phyloP scores from a whole-genome alignment of 2,113 vertebrate species.

The Alethe diademata region DNA sequence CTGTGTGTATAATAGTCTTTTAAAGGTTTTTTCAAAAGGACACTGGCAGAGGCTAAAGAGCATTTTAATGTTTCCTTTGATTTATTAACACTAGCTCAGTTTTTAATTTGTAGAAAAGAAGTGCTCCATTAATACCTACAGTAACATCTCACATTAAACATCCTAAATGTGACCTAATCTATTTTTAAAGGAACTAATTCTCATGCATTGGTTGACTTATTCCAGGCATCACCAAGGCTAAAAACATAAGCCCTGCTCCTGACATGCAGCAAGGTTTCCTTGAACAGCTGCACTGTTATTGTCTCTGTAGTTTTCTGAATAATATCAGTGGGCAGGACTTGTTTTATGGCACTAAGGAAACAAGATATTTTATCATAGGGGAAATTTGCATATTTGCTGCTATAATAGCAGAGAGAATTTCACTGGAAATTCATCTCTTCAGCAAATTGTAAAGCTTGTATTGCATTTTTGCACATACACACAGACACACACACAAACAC shows the following conservation, averaged over 20 bases:
- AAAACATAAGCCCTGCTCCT: background rate
- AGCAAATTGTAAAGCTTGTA: background rate
- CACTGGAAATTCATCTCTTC: background rate
- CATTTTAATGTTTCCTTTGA: constrained; percentile 9
- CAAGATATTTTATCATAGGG: background rate
- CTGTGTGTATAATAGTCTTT: background rate
- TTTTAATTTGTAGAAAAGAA: constrained; percentile 17
- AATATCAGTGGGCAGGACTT: background rate
- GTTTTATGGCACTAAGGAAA: background rate
- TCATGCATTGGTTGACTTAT: background rate
- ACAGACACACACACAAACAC: too few species aligned
- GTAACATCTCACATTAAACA: background rate
- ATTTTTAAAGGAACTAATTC: background rate
- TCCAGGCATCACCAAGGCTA: background rate
- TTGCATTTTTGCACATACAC: background rate
- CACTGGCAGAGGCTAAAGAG: background rate
- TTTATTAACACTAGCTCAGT: background rate
- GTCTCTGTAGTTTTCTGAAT: background rate
- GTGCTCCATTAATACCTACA: background rate
- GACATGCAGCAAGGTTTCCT: background rate
- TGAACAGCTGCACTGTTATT: background rate
- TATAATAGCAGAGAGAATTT: background rate
- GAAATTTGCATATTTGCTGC: background rate
- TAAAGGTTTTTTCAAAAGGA: background rate
- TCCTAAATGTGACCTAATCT: background rate